A percentile compares a stretch with the other conserved stretches of the same genome.
These are phyloP conservation scores for Rousettus madagascariensis DNA, from an alignment of 2,797 vertebrate genomes.

Conservation along the genomic window DNA sequence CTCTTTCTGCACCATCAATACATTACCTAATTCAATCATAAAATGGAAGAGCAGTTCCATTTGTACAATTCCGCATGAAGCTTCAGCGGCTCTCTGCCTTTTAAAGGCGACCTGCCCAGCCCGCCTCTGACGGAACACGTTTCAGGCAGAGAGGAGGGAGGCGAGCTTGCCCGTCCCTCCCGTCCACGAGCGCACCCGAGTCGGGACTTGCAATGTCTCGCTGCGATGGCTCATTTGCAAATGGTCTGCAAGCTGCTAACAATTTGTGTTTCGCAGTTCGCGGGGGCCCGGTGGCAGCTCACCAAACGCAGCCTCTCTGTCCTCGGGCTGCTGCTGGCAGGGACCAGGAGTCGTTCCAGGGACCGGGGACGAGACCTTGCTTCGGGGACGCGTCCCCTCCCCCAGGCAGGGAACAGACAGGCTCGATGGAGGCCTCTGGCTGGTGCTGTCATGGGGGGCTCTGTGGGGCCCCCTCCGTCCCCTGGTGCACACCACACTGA, in stretches of 20 bases:
- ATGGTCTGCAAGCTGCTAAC: conserved; percentile 13
- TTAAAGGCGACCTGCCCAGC: conserved; percentile 50
- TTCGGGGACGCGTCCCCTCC: not conserved
- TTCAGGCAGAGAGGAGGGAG: not conserved
- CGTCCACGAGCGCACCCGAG: not conserved
- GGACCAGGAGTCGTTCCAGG: not conserved
- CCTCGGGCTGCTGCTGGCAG: not conserved
- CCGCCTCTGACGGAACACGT: conserved; percentile 55
- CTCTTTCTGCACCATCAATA: conserved; percentile 63
- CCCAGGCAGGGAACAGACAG: not conserved
- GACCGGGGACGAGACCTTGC: not conserved
- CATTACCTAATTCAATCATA: conserved; percentile 74
- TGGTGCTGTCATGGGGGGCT: accelerated
- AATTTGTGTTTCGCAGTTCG: not conserved
- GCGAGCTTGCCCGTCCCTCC: not conserved
- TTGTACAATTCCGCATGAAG: conserved; percentile 79
- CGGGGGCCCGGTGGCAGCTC: not conserved
- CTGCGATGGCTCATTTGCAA: not conserved
- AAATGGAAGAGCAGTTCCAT: conserved; percentile 77
- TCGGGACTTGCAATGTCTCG: not conserved
- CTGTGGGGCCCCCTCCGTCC: accelerated
- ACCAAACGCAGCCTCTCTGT: not conserved
- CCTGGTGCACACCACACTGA: accelerated
- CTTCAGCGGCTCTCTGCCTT: conserved; percentile 78
- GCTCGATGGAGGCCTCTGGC: accelerated